Percentiles rank a stretch among this genome's conserved stretches.
Conservation (phyloP, 2,888 invertebrate species). For the Zygothrica quintamaculata region DNA sequence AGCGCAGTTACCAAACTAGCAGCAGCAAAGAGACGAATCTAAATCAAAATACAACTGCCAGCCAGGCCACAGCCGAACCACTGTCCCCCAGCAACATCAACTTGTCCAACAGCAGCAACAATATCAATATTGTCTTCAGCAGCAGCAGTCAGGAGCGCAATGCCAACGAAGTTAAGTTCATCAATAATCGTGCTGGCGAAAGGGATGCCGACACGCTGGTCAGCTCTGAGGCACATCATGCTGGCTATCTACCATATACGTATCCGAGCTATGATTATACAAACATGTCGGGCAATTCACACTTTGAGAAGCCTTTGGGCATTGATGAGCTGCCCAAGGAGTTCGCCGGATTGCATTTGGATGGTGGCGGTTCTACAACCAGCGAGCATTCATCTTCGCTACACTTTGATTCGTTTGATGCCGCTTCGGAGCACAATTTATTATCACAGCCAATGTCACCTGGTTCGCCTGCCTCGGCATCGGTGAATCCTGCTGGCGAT, state of each 20-base stretch:
- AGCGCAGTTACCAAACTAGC: slow-evolving; percentile 69
- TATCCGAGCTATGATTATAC: slow-evolving; percentile 84
- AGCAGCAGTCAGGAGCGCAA: slow-evolving; percentile 80
- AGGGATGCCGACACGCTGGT: slow-evolving; percentile 63
- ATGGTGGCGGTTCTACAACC: slow-evolving; percentile 66
- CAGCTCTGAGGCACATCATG: slow-evolving; percentile 81
- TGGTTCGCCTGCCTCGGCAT: slow-evolving; percentile 74
- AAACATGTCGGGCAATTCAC: slow-evolving; percentile 84
- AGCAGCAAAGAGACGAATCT: slow-evolving; percentile 84
- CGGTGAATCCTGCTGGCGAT: slow-evolving; percentile 78
- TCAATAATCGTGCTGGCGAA: slow-evolving; percentile 74
- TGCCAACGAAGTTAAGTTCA: slow-evolving; percentile 84
- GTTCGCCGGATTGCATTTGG: slow-evolving; percentile 50
- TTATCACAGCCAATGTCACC: slow-evolving; percentile 81
- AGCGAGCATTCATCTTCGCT: slow-evolving; percentile 80
- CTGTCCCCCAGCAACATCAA: slow-evolving; percentile 82
- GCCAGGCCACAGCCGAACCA: slow-evolving; percentile 27
- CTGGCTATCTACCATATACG: slow-evolving; percentile 81
- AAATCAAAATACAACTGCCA: slow-evolving; percentile 77
- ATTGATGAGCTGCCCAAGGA: slow-evolving; percentile 82
- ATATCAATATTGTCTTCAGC: slow-evolving; percentile 84
- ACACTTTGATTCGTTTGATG: slow-evolving; percentile 82
- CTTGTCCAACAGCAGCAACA: slow-evolving; percentile 83
- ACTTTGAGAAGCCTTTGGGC: slow-evolving; percentile 82
- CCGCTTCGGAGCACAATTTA: slow-evolving; percentile 82